Base-by-base conservation (phyloP, 2,888 invertebrate genomes). In the Clitarchus hookeri region DNA sequence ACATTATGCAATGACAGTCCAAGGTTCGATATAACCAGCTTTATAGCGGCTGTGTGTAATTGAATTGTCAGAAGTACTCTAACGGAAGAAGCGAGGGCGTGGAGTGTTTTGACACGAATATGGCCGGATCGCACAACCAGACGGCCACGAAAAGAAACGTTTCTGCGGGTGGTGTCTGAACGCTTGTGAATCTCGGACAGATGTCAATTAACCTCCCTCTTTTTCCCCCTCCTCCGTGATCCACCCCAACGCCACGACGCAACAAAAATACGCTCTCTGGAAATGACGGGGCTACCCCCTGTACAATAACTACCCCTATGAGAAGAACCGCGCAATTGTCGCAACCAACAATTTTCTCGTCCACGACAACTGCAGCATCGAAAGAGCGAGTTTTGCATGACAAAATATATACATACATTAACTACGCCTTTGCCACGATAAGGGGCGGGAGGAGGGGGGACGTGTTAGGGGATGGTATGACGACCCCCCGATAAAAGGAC, bases 321-420 rank as follows among this genome's bases (percentile, higher is more conserved):
- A 19, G 65, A 23, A 19, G 65, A 23, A 19, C 16, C 23, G 23
- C 6, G 65, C 16, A 16, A 65, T n/a, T 65, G 65, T 65, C n/a
- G n/a, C n/a, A 23, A 65, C 65, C 65, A 23, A 65, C 65, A 19
- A 65, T 65, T 65, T 65, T 65, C n/a, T 65, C 65, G 1, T n/a
- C 65, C 16, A 23, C 65, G 65, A 65, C 65, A 65, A 65, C 11
- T n/a, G 65, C 8, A 11, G 48, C 48, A 13, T 6, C 48, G 11
- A 16, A 48, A 48, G 12, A 48, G 48, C 23, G 65, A 65, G n/a
- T 65, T 65, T 65, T 65, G n/a, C 65, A 65, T 65, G 65, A 65
- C 65, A 65, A 65, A 65, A 65, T 65, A n/a, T 65, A 65, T 48
- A n/a, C 65, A 65, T 65, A 65, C 23, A 65, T 65, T 65, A 65